These are phyloP conservation scores for Drosophila rufa DNA, from an alignment of 1,140 invertebrate species.

Conservation along the genomic window DNA sequence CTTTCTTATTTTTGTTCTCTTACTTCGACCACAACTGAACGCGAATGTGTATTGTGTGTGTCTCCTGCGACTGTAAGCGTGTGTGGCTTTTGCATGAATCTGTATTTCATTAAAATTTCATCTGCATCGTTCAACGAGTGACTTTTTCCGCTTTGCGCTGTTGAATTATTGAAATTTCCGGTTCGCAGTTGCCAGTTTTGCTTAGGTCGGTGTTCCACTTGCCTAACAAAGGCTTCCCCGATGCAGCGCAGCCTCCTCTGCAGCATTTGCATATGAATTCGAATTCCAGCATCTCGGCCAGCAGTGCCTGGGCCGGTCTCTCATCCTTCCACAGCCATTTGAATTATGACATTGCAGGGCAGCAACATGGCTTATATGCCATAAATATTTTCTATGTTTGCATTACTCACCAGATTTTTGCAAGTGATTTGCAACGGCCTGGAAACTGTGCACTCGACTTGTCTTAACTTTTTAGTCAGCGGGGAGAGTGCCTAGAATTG, in stretches of 20 bases:
- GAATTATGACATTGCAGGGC: slow-evolving; percentile 81
- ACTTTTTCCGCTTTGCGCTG: slow-evolving; percentile 83
- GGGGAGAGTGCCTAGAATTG: slow-evolving; percentile 43
- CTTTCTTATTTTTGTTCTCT: neutral
- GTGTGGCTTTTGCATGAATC: slow-evolving; percentile 74
- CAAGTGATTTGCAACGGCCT: slow-evolving; percentile 77
- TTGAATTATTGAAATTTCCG: slow-evolving; percentile 84
- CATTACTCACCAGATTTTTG: slow-evolving; percentile 79
- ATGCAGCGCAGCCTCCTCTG: slow-evolving; percentile 29
- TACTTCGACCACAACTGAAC: slow-evolving; percentile 16
- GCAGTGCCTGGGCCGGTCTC: slow-evolving; percentile 25
- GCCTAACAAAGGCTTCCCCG: slow-evolving; percentile 50
- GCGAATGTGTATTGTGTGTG: slow-evolving; percentile 19
- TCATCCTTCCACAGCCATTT: slow-evolving; percentile 63
- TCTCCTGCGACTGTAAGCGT: slow-evolving; percentile 27
- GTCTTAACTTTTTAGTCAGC: slow-evolving; percentile 31
- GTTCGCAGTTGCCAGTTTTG: slow-evolving; percentile 72
- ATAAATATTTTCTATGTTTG: slow-evolving; percentile 82
- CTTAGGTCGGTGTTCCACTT: slow-evolving; percentile 51
- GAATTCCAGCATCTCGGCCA: slow-evolving; percentile 58
- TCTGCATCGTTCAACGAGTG: slow-evolving; percentile 83
- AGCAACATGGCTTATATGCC: slow-evolving; percentile 73
- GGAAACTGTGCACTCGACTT: slow-evolving; percentile 73
- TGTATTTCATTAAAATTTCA: slow-evolving; percentile 84
- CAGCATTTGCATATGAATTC: slow-evolving; percentile 80